These are phyloP conservation scores for Psylliodes chrysocephalus DNA, from an alignment of 2,888 invertebrate genomes.

Conservation along the genomic window DNA sequence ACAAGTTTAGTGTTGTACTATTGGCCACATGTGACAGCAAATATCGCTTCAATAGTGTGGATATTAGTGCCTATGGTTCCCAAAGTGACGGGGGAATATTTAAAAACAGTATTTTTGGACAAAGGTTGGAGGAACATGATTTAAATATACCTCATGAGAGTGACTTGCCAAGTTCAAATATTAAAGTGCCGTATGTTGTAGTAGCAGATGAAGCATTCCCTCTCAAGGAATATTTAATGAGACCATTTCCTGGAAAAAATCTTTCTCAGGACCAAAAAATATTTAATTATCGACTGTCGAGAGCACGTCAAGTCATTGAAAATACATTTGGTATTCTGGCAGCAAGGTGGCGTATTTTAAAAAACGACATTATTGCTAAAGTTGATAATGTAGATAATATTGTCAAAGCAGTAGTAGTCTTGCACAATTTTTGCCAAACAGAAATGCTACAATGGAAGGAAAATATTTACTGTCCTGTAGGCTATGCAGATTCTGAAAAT, in stretches of 20 bases:
- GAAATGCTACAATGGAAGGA: conserved; percentile 18
- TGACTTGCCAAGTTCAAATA: conserved; percentile 13
- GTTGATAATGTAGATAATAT: no score
- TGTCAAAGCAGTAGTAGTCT: conserved; percentile 39
- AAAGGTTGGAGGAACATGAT: conserved; percentile 30
- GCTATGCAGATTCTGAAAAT: conserved; percentile 34
- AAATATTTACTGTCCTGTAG: conserved; percentile 39
- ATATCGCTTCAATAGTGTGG: conserved; percentile 53
- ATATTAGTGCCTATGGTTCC: conserved; percentile 53
- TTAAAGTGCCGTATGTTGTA: conserved; percentile 38
- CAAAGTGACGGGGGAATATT: conserved; percentile 55
- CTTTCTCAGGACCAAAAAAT: conserved; percentile 36
- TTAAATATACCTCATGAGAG: conserved; percentile 33
- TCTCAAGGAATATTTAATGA: conserved; percentile 43
- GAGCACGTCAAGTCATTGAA: conserved; percentile 45
- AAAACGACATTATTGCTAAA: no score
- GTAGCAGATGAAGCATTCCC: conserved; percentile 47
- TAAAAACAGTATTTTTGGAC: conserved; percentile 42
- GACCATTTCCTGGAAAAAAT: conserved; percentile 29
- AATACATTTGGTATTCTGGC: conserved; percentile 51
- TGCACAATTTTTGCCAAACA: conserved; percentile 46
- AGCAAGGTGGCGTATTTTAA: no score
- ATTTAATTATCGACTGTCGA: conserved; percentile 47
- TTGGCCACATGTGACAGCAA: conserved; percentile 39
- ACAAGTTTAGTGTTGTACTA: neutral